phyloP scores from a whole-genome alignment of 2,797 vertebrate species.

The Staurois parvus region DNA sequence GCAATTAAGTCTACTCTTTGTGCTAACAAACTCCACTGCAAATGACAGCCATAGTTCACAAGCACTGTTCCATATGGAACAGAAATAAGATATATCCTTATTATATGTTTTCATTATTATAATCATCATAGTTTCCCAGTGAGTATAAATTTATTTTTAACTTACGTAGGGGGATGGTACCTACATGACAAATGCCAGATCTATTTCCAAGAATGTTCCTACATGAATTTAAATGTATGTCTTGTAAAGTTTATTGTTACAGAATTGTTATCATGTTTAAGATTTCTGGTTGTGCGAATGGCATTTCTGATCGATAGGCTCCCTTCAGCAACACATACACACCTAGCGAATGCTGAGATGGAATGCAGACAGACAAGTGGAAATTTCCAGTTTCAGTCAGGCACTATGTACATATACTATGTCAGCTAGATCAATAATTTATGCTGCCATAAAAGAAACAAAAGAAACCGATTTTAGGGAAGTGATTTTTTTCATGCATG shows the following conservation, averaged over 20 bases:
- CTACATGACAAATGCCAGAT: neutral
- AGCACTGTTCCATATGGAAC: no score
- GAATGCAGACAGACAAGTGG: conserved; percentile 9
- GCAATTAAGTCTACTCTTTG: no score
- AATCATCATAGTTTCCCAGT: no score
- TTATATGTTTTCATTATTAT: no score
- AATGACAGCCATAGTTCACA: no score
- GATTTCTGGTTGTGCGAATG: neutral
- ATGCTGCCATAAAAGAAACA: neutral
- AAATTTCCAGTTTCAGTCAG: neutral
- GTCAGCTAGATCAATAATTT: neutral
- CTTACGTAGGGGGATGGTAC: no score
- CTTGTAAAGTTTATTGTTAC: neutral
- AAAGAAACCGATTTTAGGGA: neutral
- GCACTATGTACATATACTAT: neutral
- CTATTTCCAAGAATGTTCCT: neutral
- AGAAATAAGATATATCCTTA: no score
- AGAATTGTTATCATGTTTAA: neutral
- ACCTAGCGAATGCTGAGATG: neutral
- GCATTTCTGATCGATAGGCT: neutral
- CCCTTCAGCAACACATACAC: neutral
- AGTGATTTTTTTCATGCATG: neutral
- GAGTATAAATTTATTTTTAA: no score
- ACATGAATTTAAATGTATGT: neutral
- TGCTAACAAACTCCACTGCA: no score